A percentile compares a stretch with the other conserved stretches of the same genome.
Conservation (phyloP, 2,797 vertebrate species). For the Ptychobarbus kaznakovi region DNA sequence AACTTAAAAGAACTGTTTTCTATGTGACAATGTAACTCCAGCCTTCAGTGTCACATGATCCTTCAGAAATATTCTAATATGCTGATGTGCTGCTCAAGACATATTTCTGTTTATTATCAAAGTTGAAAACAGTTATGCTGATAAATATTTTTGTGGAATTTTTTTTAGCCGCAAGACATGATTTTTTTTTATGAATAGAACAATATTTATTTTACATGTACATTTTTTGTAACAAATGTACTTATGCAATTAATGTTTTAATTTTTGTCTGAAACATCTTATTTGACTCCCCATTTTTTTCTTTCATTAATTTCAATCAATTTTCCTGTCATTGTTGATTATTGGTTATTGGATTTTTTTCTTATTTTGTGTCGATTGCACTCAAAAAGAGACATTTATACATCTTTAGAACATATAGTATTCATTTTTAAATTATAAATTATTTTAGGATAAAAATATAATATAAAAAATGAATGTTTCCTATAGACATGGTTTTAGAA, state of each 20-base stretch:
- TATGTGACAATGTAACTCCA: too few species aligned
- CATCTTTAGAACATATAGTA: too few species aligned
- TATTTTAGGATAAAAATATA: neutral
- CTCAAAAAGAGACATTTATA: neutral
- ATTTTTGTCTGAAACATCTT: neutral
- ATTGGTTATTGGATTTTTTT: neutral
- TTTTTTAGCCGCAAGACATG: neutral
- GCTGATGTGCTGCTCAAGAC: neutral
- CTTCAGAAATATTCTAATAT: neutral
- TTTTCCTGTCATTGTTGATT: neutral
- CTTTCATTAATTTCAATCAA: too few species aligned
- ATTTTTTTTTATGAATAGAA: too few species aligned
- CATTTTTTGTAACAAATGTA: neutral
- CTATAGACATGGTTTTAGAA: too few species aligned
- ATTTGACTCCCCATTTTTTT: too few species aligned
- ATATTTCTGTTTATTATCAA: neutral
- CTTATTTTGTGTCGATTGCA: neutral
- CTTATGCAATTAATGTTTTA: neutral
- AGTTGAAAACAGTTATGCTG: neutral
- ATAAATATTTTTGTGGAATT: neutral
- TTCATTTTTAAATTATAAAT: too few species aligned
- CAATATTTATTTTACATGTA: neutral
- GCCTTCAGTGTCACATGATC: neutral
- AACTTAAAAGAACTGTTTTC: too few species aligned
- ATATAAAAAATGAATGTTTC: neutral